These are phyloP conservation scores for Anodontia alba DNA, from an alignment of 2,888 invertebrate species.

Conservation along the genomic window DNA sequence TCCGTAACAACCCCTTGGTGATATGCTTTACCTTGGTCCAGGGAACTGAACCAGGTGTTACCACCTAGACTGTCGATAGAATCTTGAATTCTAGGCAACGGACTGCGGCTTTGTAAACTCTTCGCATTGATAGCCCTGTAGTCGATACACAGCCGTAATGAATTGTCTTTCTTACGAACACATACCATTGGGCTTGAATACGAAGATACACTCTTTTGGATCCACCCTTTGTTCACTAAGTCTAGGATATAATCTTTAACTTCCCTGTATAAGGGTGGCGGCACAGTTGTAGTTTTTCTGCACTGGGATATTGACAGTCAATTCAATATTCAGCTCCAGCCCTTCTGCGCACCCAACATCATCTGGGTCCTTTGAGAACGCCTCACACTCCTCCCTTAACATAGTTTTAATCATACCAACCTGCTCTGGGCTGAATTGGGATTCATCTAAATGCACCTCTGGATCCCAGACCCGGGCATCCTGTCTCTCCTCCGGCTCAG, in stretches of 20 bases:
- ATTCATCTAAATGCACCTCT: background rate
- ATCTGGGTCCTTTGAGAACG: conserved; percentile 31
- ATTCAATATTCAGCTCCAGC: conserved; percentile 30
- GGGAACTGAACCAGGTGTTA: conserved; percentile 30
- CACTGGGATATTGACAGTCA: conserved; percentile 29
- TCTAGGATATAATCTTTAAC: conserved; percentile 42
- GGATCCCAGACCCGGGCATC: background rate
- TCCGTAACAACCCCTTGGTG: conserved; percentile 41
- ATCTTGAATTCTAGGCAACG: conserved; percentile 46
- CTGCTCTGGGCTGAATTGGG: conserved; percentile 5
- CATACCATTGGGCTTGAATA: conserved; percentile 51
- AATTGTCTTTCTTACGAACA: conserved; percentile 38
- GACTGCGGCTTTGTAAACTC: conserved; percentile 7
- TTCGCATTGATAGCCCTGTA: conserved; percentile 33
- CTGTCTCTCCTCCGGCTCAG: too few species aligned
- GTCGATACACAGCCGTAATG: conserved; percentile 38
- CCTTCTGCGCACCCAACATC: conserved; percentile 39
- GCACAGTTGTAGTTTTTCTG: conserved; percentile 32
- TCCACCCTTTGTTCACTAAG: conserved; percentile 26
- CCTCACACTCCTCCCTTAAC: conserved; percentile 27
- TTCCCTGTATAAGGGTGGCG: conserved; percentile 32
- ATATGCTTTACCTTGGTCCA: conserved; percentile 53
- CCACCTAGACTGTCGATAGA: conserved; percentile 27
- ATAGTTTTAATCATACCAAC: conserved; percentile 10
- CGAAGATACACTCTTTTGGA: background rate